phyloP scores from a whole-genome alignment of 2,888 invertebrate species.

The Scelioninae gen. 1 region DNA sequence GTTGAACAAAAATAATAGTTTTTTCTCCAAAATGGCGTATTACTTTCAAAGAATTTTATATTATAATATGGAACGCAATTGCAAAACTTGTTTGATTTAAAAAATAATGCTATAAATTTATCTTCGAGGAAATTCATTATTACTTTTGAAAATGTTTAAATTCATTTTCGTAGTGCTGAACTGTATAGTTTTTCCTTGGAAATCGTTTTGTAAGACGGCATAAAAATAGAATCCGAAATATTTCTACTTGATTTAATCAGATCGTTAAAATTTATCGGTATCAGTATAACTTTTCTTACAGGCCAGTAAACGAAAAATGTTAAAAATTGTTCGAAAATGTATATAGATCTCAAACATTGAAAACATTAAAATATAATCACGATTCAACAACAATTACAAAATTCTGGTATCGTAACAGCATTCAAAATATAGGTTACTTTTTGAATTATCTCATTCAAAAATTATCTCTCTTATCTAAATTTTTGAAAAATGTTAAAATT shows the following conservation, averaged over 20 bases:
- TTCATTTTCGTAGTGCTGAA: neutral
- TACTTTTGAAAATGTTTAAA: neutral
- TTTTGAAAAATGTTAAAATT: too few species aligned
- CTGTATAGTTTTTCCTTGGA: neutral
- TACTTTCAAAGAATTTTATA: too few species aligned
- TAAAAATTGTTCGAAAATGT: slow-evolving; percentile 41
- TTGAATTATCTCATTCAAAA: slow-evolving; percentile 22
- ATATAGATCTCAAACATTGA: slow-evolving; percentile 39
- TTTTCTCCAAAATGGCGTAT: too few species aligned
- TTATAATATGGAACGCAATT: too few species aligned
- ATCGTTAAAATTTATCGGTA: slow-evolving; percentile 15
- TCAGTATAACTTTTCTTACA: slow-evolving; percentile 35
- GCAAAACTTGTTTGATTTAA: too few species aligned
- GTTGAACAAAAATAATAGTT: too few species aligned
- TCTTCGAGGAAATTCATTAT: too few species aligned
- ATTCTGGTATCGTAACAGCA: slow-evolving; percentile 14
- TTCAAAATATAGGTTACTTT: slow-evolving; percentile 19
- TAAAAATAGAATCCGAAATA: slow-evolving; percentile 39
- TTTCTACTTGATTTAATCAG: slow-evolving; percentile 7
- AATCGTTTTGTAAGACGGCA: slow-evolving; percentile 2
- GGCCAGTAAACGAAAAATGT: slow-evolving; percentile 50
- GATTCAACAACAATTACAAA: slow-evolving; percentile 2
- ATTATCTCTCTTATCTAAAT: neutral
- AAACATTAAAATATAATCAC: slow-evolving; percentile 3
- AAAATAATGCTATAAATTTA: too few species aligned